Conservation (phyloP, 30 jellyfish, hydroid and myxozoan genomes). For the Chrysaora quinquecirrha region DNA sequence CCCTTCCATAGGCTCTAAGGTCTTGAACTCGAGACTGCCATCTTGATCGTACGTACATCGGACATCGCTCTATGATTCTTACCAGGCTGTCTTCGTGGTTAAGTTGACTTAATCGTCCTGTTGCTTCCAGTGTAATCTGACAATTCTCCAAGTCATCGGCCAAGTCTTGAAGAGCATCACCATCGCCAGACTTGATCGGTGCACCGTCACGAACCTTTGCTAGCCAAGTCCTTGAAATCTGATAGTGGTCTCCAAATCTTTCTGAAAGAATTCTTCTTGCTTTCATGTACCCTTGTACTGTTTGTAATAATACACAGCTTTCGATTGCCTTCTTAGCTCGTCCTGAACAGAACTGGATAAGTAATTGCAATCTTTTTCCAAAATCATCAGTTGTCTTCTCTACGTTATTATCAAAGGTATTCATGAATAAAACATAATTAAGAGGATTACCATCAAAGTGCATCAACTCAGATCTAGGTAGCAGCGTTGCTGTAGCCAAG, state of each 20-base stretch:
- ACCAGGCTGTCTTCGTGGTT: constrained; percentile 51
- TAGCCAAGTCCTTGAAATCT: constrained; percentile 2
- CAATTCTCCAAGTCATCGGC: constrained; percentile 55
- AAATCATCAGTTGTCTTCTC: constrained; percentile 36
- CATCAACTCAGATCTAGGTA: constrained; percentile 36
- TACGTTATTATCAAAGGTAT: constrained; percentile 23
- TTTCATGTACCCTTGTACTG: constrained; percentile 38
- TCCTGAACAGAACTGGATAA: constrained; percentile 32
- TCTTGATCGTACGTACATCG: constrained; percentile 40
- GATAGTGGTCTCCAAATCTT: constrained; percentile 42
- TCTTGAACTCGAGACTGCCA: constrained; percentile 51
- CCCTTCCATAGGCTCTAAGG: constrained; percentile 21
- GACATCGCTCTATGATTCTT: constrained; percentile 23
- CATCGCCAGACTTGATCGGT: constrained; percentile 22
- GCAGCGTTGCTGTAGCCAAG: constrained; percentile 45
- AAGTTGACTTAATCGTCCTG: constrained; percentile 17
- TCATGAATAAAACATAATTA: constrained; percentile 20
- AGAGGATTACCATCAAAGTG: constrained; percentile 47
- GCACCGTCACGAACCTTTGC: constrained; percentile 12
- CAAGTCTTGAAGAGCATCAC: constrained; percentile 38
- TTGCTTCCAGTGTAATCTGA: constrained; percentile 28
- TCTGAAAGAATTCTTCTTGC: constrained; percentile 47
- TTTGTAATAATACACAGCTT: constrained; percentile 25
- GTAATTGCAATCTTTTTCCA: constrained; percentile 39
- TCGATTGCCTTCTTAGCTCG: constrained; percentile 35